phyloP scores from a whole-genome alignment of 1,140 invertebrate genomes.

The Nylanderia fulva region DNA sequence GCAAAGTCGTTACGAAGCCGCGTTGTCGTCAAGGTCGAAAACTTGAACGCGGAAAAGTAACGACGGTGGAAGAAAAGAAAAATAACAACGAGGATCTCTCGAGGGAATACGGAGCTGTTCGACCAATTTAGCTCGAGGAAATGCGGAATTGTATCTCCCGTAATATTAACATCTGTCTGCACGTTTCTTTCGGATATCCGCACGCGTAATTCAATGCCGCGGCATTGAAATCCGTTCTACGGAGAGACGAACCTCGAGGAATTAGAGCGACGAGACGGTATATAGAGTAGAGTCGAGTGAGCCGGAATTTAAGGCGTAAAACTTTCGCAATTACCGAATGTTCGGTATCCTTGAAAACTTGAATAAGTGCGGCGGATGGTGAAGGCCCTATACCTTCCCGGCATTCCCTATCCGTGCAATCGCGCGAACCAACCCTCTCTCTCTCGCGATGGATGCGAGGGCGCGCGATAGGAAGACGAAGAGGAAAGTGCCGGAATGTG shows the following conservation, averaged over 20 bases:
- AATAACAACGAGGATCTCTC: constrained; percentile 36
- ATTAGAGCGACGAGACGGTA: constrained; percentile 17
- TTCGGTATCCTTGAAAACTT: constrained; percentile 75
- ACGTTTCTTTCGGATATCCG: too few species aligned
- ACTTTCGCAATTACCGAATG: constrained; percentile 77
- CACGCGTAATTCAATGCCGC: constrained; percentile 40
- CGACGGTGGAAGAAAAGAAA: constrained; percentile 14
- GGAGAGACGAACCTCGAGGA: constrained; percentile 9
- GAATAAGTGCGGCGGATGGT: constrained; percentile 53
- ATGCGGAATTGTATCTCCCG: background rate
- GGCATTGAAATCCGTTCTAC: constrained; percentile 51
- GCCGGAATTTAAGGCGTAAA: constrained; percentile 71
- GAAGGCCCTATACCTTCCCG: background rate
- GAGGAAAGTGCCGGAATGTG: constrained; percentile 68
- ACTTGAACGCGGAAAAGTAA: constrained; percentile 8
- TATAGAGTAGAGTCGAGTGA: background rate
- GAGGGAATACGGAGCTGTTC: background rate
- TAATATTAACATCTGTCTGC: constrained; percentile 55
- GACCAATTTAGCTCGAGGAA: constrained; percentile 33
- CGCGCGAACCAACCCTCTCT: constrained; percentile 3
- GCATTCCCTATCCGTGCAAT: background rate
- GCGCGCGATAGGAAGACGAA: constrained; percentile 36
- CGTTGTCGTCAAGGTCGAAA: constrained; percentile 22
- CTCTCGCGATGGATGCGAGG: background rate
- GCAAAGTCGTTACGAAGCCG: background rate